Conservation (phyloP, 1,140 invertebrate genomes). For the Galendromus occidentalis region DNA sequence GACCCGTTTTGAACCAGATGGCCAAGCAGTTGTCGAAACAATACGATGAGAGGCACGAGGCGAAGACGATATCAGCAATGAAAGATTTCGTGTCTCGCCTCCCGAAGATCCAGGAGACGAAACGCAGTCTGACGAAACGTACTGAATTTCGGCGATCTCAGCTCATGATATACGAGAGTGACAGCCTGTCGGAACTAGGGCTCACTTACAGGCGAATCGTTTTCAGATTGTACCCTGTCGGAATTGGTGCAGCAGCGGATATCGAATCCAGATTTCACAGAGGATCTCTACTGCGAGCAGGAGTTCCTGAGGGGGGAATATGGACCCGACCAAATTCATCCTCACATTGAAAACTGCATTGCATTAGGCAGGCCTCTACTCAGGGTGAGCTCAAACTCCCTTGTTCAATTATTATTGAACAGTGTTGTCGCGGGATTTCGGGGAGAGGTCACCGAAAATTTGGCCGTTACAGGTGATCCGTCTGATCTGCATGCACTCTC, state of each 20-base stretch:
- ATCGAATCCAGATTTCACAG: conserved; percentile 11
- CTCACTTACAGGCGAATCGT: not conserved
- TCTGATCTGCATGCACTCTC: conserved; percentile 69
- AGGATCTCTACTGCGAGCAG: conserved; percentile 18
- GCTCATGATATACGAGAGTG: too few relatives aligned
- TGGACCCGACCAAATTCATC: conserved; percentile 65
- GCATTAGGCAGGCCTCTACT: conserved; percentile 54
- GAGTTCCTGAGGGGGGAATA: conserved; percentile 65
- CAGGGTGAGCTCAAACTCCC: conserved; percentile 28
- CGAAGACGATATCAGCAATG: conserved; percentile 76
- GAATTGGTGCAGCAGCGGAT: conserved; percentile 54
- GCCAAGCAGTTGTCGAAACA: not conserved
- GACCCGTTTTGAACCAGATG: not conserved
- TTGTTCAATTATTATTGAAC: too few relatives aligned
- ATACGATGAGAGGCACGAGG: conserved; percentile 44
- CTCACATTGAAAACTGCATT: conserved; percentile 77
- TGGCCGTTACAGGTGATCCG: conserved; percentile 41
- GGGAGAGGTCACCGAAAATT: not conserved
- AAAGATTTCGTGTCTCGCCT: conserved; percentile 77
- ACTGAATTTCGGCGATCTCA: conserved; percentile 20
- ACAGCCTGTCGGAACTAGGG: not conserved
- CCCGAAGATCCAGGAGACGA: conserved; percentile 66
- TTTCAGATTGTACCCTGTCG: conserved; percentile 49
- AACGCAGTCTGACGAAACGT: conserved; percentile 54
- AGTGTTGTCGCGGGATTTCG: conserved; percentile 11